Conservation (phyloP, 2,113 vertebrate species). For the Rhineura floridana region DNA sequence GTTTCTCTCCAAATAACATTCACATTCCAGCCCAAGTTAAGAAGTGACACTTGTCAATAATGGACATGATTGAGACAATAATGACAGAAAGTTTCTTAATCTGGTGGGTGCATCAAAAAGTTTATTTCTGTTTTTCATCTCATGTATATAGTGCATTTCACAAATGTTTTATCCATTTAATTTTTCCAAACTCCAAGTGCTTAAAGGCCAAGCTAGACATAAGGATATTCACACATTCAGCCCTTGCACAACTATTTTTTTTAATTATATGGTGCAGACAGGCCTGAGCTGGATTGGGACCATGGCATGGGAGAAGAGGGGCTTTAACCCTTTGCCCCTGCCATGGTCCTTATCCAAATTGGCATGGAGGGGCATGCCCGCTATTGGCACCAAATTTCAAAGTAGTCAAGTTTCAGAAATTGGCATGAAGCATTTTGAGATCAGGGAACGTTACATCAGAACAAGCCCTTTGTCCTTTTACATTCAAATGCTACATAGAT, state of each 20-base stretch:
- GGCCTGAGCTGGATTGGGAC: not conserved
- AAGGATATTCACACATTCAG: not conserved
- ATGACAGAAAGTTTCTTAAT: not conserved
- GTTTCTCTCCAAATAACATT: not conserved
- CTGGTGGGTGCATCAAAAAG: not conserved
- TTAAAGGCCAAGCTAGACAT: not conserved
- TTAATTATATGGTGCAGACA: not conserved
- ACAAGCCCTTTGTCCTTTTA: not conserved
- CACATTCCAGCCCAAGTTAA: not conserved
- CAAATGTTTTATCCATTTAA: not conserved
- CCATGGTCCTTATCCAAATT: not conserved
- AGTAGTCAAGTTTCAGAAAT: not conserved
- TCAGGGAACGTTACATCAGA: not conserved
- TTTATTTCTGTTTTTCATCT: conserved; percentile 10
- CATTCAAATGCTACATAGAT: not conserved
- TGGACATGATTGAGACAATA: not conserved
- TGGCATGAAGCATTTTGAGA: not conserved
- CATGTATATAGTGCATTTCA: not conserved
- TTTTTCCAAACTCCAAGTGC: not conserved
- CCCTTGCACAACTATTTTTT: not conserved
- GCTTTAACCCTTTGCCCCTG: not conserved
- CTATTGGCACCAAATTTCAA: no score
- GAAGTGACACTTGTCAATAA: not conserved
- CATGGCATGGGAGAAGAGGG: no score
- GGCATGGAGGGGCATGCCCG: no score